These are phyloP conservation scores for Phymorhynchus buccinoides DNA, from an alignment of 1,140 invertebrate genomes.

Conservation along the genomic window DNA sequence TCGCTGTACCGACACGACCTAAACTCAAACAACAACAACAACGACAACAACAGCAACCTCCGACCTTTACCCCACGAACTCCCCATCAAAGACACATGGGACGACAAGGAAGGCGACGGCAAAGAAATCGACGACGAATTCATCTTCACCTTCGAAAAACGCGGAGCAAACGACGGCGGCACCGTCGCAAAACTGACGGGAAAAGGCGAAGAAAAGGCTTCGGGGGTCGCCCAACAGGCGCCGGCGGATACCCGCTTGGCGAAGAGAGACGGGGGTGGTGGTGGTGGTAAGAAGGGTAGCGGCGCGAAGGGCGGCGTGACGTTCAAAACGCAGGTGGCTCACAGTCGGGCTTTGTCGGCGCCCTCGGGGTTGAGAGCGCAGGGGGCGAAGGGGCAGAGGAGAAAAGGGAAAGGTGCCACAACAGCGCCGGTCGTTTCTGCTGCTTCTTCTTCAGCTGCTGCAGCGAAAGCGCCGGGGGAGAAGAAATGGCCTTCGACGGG, in stretches of 20 bases:
- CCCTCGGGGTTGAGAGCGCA: not conserved
- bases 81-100: constrained; percentile 38
- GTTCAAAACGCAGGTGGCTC: not conserved
- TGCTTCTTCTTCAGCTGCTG: no score
- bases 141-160: constrained; percentile 32
- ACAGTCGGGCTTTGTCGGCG: not conserved
- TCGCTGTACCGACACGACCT: not conserved
- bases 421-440: no score
- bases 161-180: not conserved
- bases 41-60: constrained; percentile 18
- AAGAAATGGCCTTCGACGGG: not conserved
- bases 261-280: not conserved
- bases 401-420: constrained; percentile 14
- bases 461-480: not conserved
- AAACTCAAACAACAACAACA: constrained; percentile 4
- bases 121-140: constrained; percentile 2
- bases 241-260: not conserved
- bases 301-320: not conserved
- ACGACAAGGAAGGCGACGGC: constrained; percentile 1
- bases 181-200: no score
- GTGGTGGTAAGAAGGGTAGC: not conserved
- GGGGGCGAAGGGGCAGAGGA: not conserved
- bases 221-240: not conserved
- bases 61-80: not conserved
- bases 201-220: not conserved